Evolutionary conservation across 2,113 vertebrate genomes (phyloP).

Genomic region (Psammodynastes pulverulentus): DNA sequence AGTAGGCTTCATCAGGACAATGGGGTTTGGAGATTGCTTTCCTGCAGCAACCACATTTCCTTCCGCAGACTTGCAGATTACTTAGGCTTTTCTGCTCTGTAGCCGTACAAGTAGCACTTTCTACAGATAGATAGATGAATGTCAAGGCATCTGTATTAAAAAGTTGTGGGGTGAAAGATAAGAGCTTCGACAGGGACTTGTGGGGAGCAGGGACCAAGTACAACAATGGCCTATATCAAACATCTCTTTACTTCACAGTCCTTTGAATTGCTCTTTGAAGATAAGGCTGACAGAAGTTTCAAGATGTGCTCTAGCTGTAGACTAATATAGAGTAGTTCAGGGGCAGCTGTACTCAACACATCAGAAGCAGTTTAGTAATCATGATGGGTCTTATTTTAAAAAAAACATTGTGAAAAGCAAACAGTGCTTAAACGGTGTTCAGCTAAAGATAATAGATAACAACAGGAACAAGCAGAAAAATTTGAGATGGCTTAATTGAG

Average conservation of each 20-base stretch:
- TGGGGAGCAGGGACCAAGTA: not conserved
- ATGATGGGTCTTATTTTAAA: not conserved
- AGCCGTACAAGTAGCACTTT: not conserved
- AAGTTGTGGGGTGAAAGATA: not conserved
- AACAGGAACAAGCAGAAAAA: not conserved
- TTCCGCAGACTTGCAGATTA: not conserved
- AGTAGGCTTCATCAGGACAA: not conserved
- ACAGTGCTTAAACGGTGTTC: not conserved
- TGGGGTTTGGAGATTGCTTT: not conserved
- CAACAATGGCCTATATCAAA: not conserved
- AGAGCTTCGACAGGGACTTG: not conserved
- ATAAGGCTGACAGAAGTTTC: not conserved
- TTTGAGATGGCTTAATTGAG: not conserved
- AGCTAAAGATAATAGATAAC: not conserved
- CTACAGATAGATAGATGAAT: not conserved
- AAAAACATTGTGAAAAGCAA: not conserved
- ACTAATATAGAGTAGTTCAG: not conserved
- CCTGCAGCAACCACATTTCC: not conserved
- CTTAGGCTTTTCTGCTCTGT: not conserved
- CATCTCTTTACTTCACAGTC: not conserved
- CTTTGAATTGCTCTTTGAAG: not conserved
- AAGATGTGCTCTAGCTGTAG: not conserved
- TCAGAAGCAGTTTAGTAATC: not conserved
- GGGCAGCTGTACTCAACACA: not conserved
- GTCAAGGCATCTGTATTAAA: not conserved